Evolutionary conservation across 1,140 invertebrate genomes (phyloP), one percentile per base, ranked within the genome.

Genomic region (Tribolium madens): DNA sequence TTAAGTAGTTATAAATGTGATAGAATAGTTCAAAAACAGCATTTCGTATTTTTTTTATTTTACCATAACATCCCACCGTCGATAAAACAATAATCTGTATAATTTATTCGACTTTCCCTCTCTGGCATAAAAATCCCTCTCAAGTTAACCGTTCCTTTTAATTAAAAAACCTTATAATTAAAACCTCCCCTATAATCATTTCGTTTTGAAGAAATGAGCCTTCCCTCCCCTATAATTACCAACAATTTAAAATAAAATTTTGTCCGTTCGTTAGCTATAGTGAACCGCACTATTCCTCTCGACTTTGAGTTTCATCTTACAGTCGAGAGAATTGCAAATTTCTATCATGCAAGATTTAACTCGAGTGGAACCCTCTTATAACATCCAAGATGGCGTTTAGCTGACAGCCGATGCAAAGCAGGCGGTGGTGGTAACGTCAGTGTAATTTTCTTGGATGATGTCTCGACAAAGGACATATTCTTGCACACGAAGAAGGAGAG

Each of bases 301-400:
- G 69, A 74, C 72, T 57, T 75, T 64, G 53, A 75, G 73, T 75
- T 75, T 75, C 73, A 68, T 75, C 73, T 75, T 75, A 75, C 73
- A 75, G 73, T 75, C 52, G 53, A 75, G 73, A 68, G 73, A 75
- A 75, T 75, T 75, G 53, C 73, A 75, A 75, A 75, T 75, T 75
- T 64, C 53, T 75, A 75, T 75, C 73, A 75, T 75, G 73, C 53
- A 75, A 75, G 52, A 75, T 75, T 75, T 75, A 75, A 73, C 71
- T 73, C 31, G 48, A 73, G 71, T 52, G 48, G 48, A 73, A 73
- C 71, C 71, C 71, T 73, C 71, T 73, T 73, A 73, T 73, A 73
- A 73, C 46, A 73, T 73, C 71, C 71, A 73, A 73, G 71, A 73
- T 73, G 71, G 71, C 71, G 71, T 52, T 72, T 64, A 48, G 31